Evolutionary conservation across 2,888 invertebrate genomes (phyloP), one percentile per base, ranked within the genome.

Genomic region (Furcula furcula): DNA sequence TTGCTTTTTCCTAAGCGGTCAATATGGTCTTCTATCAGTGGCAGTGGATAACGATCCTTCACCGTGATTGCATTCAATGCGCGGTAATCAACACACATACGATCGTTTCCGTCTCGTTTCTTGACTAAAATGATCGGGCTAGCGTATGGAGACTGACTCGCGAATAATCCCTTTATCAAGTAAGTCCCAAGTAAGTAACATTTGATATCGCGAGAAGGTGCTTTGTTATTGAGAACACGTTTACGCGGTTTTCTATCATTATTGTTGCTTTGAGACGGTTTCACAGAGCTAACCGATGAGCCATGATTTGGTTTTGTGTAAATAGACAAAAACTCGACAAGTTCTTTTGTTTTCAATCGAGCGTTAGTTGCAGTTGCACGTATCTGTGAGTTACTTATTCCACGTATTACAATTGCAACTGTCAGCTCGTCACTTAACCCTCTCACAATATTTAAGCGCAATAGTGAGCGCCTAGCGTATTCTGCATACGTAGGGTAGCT

Each of bases 21-120:
- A 1, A 59, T 36, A 4, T 51, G 51, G 15, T 51, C 43, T 2
- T 45, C 49, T 0, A 52, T 52, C 4, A 53, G 19, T 0, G 52
- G 50, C 4, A 55, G 9, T 0, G 51, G 56, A 28, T 38, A 35
- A 1, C 30, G 19, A 20, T 35, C 35, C 9, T 11, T 35, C 1
- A 35, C 21, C 3, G 35, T 35, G 3, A 26, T 3, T 1, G 7
- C 2, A 21, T 35, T 35, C 2, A 35, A 14, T 10, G 35, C 35
- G 0, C 30, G 19, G 6, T 10, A 35, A 9, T 35, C 30, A 1
- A 35, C 29, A 11, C 30, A 30, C 27, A 33, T 29, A 5, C 29
- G 23, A 20, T 34, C 25, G 5, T 18, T 15, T 1, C 34, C 29
- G 7, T 34, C 34, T 7, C 25, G 29, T 7, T 35, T 35, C 21